Base-by-base conservation (phyloP, 2,797 vertebrate species). In the Saguinus oedipus region DNA sequence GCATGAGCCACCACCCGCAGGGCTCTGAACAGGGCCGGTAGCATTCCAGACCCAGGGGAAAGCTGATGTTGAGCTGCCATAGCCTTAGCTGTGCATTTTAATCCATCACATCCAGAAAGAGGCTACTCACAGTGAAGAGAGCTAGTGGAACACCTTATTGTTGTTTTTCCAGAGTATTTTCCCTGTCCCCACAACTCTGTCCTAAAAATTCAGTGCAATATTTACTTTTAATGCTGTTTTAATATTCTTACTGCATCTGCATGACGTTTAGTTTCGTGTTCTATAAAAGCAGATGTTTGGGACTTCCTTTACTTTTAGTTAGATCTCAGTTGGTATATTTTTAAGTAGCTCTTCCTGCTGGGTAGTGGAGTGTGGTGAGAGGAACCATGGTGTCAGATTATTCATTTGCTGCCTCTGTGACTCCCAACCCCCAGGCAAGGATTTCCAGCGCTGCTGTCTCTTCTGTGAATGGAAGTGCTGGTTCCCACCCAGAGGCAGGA, bases 311-410 rank as follows among this genome's bases (percentile, higher is more conserved):
- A 1, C 57, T 72, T 72, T 33, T 27, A 1, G 46, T 74, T 79
- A 70, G 78, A 84, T 64, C 39, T 39, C 48, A 15, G 9, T 64
- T 53, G 42, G 50, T 74, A 6, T 78, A 8, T 86, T 78, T 95
- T 44, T 85, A 33, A 91, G n/a, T 53, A n/a, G 70, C 36, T 70
- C 57, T 85, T 91, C 83, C 87, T 78, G 82, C 95, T 7, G 1
- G 50, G 80, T 30, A 36, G 36, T 4, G 19, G 8, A 74, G 48
- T 55, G 33, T n/a, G 19, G 42, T 10, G 33, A 61, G 42, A 27
- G 57, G 61, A 80, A n/a, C 50, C 1, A 8, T 1, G 20, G 26
- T 42, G 17, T 82, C 39, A 0, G 22, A 27, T 76, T 36, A 48
- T 9, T 76, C 75, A 72, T 36, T 80, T 12, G 30, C 24, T 22